These are phyloP conservation scores for Leptatherina wallacei DNA, from an alignment of 2,797 vertebrate species.

Conservation along the genomic window DNA sequence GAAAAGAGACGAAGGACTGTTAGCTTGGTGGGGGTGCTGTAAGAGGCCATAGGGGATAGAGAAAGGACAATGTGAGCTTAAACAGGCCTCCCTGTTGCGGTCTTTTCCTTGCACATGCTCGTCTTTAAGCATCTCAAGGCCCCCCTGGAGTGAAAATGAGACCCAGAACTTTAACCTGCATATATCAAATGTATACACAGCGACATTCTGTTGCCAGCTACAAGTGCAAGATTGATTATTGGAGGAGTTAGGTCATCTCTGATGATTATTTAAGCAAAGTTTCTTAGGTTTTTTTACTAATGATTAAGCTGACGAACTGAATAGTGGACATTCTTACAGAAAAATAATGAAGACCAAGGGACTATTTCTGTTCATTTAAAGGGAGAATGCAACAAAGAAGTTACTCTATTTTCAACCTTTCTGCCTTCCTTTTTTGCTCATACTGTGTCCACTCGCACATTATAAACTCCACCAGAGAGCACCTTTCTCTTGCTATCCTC, in stretches of 20 bases:
- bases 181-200: slow-evolving; percentile 44
- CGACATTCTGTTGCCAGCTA: slow-evolving; percentile 14
- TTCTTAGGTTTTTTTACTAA: slow-evolving; percentile 3
- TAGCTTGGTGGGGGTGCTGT: slow-evolving; percentile 77
- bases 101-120: slow-evolving; percentile 77
- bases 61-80: slow-evolving; percentile 83
- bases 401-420: slow-evolving; percentile 68
- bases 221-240: slow-evolving; percentile 17
- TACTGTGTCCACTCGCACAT: slow-evolving; percentile 80
- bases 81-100: slow-evolving; percentile 76
- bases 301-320: not conserved
- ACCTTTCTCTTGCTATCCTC: slow-evolving; percentile 67
- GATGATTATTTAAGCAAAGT: not conserved
- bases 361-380: slow-evolving; percentile 33
- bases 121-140: slow-evolving; percentile 80
- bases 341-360: slow-evolving; percentile 4
- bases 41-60: slow-evolving; percentile 71
- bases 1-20: slow-evolving; percentile 77
- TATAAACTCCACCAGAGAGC: slow-evolving; percentile 76
- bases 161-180: slow-evolving; percentile 77
- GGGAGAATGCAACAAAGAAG: slow-evolving; percentile 72
- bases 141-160: slow-evolving; percentile 77
- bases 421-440: slow-evolving; percentile 68
- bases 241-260: slow-evolving; percentile 4
- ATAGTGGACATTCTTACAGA: not conserved